Percentiles rank a stretch among this genome's conserved stretches.
These are phyloP conservation scores for Hippopotamyrus pictus DNA, from an alignment of 2,797 vertebrate species.

Conservation along the genomic window DNA sequence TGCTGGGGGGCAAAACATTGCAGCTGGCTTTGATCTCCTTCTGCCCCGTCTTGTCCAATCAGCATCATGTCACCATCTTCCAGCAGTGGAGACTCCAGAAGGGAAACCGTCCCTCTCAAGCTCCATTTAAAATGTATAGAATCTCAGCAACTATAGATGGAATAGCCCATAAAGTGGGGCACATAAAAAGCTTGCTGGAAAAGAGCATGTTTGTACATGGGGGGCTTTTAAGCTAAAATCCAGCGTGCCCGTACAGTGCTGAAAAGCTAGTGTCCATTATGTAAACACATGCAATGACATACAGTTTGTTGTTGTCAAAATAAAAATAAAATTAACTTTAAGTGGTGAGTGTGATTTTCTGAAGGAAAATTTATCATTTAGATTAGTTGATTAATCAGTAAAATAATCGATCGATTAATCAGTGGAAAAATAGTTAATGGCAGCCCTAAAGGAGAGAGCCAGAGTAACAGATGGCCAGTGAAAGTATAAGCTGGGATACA, in stretches of 20 bases:
- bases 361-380: not conserved
- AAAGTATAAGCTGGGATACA: not conserved
- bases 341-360: not conserved
- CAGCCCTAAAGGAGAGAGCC: not conserved
- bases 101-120: slow-evolving; percentile 29
- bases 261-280: not conserved
- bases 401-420: not conserved
- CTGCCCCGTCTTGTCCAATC: slow-evolving; percentile 74
- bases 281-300: not conserved
- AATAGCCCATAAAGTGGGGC: not conserved
- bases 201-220: not conserved
- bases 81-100: slow-evolving; percentile 61
- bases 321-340: not conserved
- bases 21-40: slow-evolving; percentile 79
- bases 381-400: not conserved
- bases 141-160: not conserved
- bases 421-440: not conserved
- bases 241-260: not conserved
- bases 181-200: not conserved
- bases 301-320: not conserved
- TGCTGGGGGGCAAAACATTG: slow-evolving; percentile 74
- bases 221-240: not conserved
- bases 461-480: not conserved
- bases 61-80: slow-evolving; percentile 70
- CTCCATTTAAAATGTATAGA: slow-evolving; percentile 1